A percentile compares a stretch with the other conserved stretches of the same genome.
Conservation (phyloP, 2,888 invertebrate genomes). For the Chymomyza caudatula region DNA sequence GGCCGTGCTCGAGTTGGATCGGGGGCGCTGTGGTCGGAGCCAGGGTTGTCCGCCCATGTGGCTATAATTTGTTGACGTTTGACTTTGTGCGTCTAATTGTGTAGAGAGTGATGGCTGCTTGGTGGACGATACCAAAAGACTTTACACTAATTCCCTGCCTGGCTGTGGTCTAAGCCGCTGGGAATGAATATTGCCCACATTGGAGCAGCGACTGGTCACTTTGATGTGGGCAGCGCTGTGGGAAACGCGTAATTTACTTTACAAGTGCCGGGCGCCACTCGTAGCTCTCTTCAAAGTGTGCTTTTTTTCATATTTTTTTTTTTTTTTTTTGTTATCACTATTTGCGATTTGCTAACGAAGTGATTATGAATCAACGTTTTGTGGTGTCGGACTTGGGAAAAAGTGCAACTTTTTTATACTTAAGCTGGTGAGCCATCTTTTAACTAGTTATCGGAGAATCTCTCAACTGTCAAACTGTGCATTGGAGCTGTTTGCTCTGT, state of each 20-base stretch:
- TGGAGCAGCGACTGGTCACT: conserved; percentile 64
- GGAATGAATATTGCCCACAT: conserved; percentile 10
- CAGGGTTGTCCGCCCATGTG: conserved; percentile 58
- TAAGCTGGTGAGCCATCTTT: no score
- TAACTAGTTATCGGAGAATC: no score
- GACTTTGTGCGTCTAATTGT: conserved; percentile 72
- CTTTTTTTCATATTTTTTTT: conserved; percentile 19
- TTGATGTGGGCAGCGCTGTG: conserved; percentile 74
- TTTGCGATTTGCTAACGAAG: conserved; percentile 53
- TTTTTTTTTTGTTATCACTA: conserved; percentile 10
- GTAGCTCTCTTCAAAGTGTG: neutral
- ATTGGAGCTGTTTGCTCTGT: no score
- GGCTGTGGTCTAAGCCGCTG: conserved; percentile 8
- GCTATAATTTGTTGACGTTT: conserved; percentile 72
- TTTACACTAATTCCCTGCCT: no score
- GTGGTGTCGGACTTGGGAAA: no score
- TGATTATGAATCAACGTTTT: conserved; percentile 62
- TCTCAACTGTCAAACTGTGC: no score
- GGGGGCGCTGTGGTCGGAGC: neutral
- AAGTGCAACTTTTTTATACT: no score
- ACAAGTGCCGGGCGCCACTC: conserved; percentile 17
- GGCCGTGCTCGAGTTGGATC: neutral
- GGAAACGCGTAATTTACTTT: conserved; percentile 75
- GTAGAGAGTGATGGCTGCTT: conserved; percentile 20
- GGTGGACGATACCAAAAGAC: neutral